Evolutionary conservation across 2,888 invertebrate species (phyloP), one percentile per base, ranked within the genome.

Genomic region (Caenorhabditis sp.): DNA sequence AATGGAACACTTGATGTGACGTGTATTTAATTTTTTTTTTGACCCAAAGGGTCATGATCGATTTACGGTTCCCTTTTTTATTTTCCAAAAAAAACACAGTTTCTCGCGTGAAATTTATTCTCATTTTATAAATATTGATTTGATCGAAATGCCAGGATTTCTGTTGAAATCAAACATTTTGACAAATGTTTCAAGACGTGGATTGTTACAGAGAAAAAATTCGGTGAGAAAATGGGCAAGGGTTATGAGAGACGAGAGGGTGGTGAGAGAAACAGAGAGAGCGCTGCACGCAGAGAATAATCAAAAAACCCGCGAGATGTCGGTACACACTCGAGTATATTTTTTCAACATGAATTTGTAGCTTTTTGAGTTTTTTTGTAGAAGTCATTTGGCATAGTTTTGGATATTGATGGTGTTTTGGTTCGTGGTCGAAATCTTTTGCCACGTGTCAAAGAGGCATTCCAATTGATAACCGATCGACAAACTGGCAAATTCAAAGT

Each of bases 391-490:
- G 92, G 92, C n/a, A 88, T 92, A 58, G 88, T 92, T 49, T 91
- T 92, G 83, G 92, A 92, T 84, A 92, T 92, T 75, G 92, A 92
- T 86, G 92, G 92, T 1, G 92, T 92, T 0, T 90, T 92, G 81
- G 91, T 91, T 1, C 88, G 92, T 60, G 92, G 92, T 0, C 89
- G 90, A 74, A 89, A 89, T 64, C 89, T 92, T 8, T 85, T 92
- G 54, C 91, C 92, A 14, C 89, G 90, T 19, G 91, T 91, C 1
- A 90, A 89, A 63, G 90, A 91, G 72, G 90, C 91, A 1, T 91
- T 92, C 83, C 88, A 89, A 26, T 87, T 89, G 57, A 87, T 92
- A n/a, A n/a, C n/a, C n/a, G n/a, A n/a, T 19, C 89, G 90, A 10
- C 90, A 88, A 6, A 85, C 89, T 73, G 91, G 91, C 12, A 89